Evolutionary conservation across 2,797 vertebrate species (phyloP).

Genomic region (Lophius americanus): DNA sequence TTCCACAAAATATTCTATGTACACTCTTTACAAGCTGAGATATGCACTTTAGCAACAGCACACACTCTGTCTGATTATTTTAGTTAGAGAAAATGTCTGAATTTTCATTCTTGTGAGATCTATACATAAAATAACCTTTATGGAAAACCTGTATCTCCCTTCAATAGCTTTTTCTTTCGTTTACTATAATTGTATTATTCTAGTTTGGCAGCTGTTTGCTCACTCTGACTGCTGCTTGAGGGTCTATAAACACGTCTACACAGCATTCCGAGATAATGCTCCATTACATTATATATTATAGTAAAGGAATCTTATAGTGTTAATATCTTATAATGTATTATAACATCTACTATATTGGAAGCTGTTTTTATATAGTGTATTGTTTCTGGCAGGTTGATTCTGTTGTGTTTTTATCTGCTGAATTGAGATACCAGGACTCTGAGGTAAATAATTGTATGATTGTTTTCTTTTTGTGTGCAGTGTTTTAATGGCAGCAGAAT

Average conservation of each 20-base stretch:
- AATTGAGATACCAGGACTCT: neutral
- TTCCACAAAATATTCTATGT: no score
- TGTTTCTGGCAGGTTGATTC: neutral
- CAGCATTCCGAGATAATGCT: neutral
- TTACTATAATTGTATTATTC: neutral
- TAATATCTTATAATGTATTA: neutral
- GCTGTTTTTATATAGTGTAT: neutral
- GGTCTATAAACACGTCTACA: neutral
- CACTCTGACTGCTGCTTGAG: slow-evolving; percentile 12
- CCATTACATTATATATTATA: neutral
- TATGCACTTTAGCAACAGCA: no score
- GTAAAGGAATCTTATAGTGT: no score
- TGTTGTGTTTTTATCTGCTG: neutral
- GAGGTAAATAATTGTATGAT: neutral
- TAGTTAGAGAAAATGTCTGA: no score
- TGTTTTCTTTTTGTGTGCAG: neutral
- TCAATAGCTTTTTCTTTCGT: neutral
- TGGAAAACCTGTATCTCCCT: neutral
- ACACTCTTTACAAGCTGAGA: no score
- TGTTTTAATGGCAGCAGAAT: neutral
- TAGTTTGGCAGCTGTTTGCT: slow-evolving; percentile 5
- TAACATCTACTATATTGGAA: neutral
- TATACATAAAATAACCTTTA: neutral
- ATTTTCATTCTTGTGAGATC: neutral
- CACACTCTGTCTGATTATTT: no score